These are phyloP conservation scores for Armadillidium nasatum DNA, from an alignment of 1,140 invertebrate species.

Conservation along the genomic window DNA sequence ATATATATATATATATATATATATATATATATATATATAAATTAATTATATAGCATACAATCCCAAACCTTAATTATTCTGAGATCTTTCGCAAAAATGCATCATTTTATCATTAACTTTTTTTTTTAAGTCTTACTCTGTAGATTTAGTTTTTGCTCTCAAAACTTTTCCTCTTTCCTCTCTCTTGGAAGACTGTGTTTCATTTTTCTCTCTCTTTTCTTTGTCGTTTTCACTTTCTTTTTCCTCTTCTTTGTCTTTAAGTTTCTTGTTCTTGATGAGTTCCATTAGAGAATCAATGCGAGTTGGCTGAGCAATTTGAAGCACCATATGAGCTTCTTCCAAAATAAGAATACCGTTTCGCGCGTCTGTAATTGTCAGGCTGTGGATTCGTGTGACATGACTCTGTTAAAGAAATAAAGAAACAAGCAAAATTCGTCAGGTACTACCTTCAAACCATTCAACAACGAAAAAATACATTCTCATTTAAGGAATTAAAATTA, in stretches of 20 bases:
- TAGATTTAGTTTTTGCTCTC: not conserved
- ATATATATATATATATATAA: not conserved
- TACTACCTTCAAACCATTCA: too few species aligned
- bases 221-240: not conserved
- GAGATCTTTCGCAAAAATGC: not conserved
- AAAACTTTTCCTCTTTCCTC: not conserved
- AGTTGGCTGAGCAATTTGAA: conserved; percentile 54
- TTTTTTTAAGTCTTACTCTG: not conserved
- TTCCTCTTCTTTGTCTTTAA: not conserved
- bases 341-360: conserved; percentile 59
- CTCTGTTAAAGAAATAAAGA: conserved; percentile 47
- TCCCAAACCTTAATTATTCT: too few species aligned
- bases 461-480: too few species aligned
- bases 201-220: not conserved
- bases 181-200: not conserved
- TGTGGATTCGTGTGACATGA: conserved; percentile 57
- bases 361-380: conserved; percentile 56
- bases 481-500: too few species aligned
- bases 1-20: conserved; percentile 9
- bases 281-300: conserved; percentile 51
- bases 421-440: not conserved
- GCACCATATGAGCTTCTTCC: conserved; percentile 60
- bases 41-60: not conserved
- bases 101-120: not conserved
- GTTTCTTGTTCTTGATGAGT: conserved; percentile 44